phyloP scores from a whole-genome alignment of 2,888 invertebrate species.

The Caenorhabditis drosophilae region DNA sequence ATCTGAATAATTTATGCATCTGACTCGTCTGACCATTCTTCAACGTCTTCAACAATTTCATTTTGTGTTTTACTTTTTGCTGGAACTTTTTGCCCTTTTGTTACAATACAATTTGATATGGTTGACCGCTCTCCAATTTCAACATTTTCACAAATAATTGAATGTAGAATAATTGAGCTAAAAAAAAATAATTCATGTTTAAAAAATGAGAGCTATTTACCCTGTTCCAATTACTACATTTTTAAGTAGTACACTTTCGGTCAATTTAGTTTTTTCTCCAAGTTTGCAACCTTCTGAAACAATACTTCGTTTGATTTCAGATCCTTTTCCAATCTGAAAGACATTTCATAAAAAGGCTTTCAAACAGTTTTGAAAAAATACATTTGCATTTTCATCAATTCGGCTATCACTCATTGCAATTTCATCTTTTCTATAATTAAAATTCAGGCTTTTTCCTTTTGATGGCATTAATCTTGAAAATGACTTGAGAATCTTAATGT shows the following conservation, averaged over 20 bases:
- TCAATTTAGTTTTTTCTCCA: slow-evolving; percentile 48
- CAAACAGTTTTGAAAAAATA: not conserved
- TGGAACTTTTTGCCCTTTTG: slow-evolving; percentile 66
- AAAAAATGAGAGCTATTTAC: slow-evolving; percentile 29
- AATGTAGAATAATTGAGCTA: slow-evolving; percentile 52
- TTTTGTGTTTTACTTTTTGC: slow-evolving; percentile 58
- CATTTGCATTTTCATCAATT: slow-evolving; percentile 20
- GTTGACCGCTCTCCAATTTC: slow-evolving; percentile 55
- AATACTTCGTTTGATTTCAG: slow-evolving; percentile 42
- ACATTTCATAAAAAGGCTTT: slow-evolving; percentile 48
- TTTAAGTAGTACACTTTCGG: slow-evolving; percentile 54
- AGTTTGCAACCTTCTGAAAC: slow-evolving; percentile 45
- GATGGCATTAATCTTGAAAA: slow-evolving; percentile 33
- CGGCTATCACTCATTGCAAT: slow-evolving; percentile 37
- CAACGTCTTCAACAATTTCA: slow-evolving; percentile 38
- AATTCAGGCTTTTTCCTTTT: slow-evolving; percentile 20
- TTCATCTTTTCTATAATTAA: slow-evolving; percentile 36
- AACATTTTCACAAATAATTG: slow-evolving; percentile 52
- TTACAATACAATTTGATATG: slow-evolving; percentile 55
- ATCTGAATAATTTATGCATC: too few species aligned
- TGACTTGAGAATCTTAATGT: slow-evolving; percentile 38
- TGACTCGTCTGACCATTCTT: slow-evolving; percentile 38
- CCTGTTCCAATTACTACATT: slow-evolving; percentile 52
- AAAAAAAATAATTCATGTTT: slow-evolving; percentile 13
- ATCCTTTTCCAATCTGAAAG: slow-evolving; percentile 32